Evolutionary conservation across 2,888 invertebrate species (phyloP).

Genomic region (Megastigmus dorsalis): DNA sequence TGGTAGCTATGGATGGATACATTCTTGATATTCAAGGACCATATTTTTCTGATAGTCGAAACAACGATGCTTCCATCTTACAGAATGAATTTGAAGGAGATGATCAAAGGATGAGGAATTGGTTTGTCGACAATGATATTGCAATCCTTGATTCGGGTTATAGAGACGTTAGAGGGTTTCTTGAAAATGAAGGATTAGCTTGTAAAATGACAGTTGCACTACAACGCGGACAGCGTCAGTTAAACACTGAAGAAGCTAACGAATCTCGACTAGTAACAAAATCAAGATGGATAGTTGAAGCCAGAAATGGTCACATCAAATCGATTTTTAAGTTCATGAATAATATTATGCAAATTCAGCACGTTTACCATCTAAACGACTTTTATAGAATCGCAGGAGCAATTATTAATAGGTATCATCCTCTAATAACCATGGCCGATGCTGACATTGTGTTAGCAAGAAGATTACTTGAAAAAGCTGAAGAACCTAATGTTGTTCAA

Average conservation of each 20-base stretch:
- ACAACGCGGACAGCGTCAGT: conserved; percentile 25
- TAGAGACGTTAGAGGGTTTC: not conserved
- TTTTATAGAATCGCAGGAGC: not conserved
- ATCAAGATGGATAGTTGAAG: conserved; percentile 21
- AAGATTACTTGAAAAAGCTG: not conserved
- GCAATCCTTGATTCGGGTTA: not conserved
- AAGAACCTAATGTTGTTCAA: conserved; percentile 47
- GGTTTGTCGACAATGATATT: conserved; percentile 4
- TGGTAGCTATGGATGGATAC: conserved; percentile 2
- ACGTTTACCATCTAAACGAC: not conserved
- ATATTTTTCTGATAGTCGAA: conserved; percentile 18
- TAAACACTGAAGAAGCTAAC: conserved; percentile 53
- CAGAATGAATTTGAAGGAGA: not conserved
- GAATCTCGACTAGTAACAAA: conserved; percentile 54
- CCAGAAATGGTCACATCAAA: conserved; percentile 23
- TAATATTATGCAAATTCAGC: not conserved
- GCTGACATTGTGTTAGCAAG: conserved; percentile 9
- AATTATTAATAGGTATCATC: conserved; percentile 6
- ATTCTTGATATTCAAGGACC: conserved; percentile 30
- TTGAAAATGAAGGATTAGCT: conserved; percentile 8
- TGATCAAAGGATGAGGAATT: not conserved
- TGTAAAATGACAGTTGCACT: conserved; percentile 7
- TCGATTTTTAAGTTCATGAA: not conserved
- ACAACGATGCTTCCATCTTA: conserved; percentile 35
- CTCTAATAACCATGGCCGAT: conserved; percentile 21